Percentiles rank a stretch among this genome's conserved stretches.
These are phyloP conservation scores for Anastrepha ludens DNA, from an alignment of 1,140 invertebrate genomes.

Conservation along the genomic window DNA sequence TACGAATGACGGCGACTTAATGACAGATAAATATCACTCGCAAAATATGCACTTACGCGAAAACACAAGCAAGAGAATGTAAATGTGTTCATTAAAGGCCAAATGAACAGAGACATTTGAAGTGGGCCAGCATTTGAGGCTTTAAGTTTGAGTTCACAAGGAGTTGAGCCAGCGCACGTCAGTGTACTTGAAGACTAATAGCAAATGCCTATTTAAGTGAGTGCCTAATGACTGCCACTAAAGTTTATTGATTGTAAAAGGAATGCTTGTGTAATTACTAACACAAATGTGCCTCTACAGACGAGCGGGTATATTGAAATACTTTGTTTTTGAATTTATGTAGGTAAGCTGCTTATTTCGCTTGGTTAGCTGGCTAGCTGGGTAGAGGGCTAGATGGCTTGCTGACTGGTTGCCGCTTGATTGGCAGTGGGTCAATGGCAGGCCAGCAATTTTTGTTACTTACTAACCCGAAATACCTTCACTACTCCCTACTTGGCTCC, in stretches of 20 bases:
- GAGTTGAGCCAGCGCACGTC: background rate
- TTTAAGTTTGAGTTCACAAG: background rate
- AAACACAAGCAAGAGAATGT: background rate
- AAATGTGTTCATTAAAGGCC: constrained; percentile 21
- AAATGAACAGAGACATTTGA: background rate
- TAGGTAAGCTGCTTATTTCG: background rate
- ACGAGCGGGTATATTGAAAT: background rate
- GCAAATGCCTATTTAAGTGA: constrained; percentile 34
- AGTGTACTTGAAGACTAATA: background rate
- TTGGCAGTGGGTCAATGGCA: constrained; percentile 26
- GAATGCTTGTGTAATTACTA: background rate
- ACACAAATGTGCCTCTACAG: background rate
- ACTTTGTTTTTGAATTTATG: background rate
- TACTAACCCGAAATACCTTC: background rate
- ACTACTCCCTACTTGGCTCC: background rate
- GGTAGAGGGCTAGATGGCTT: too few species aligned
- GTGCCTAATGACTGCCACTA: constrained; percentile 16
- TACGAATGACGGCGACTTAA: constrained; percentile 38
- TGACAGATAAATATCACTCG: constrained; percentile 42
- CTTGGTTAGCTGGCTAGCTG: background rate
- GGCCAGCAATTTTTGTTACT: background rate
- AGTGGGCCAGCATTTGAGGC: background rate
- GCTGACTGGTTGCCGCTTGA: background rate
- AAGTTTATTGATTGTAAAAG: constrained; percentile 38
- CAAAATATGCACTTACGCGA: constrained; percentile 11